phyloP scores from a whole-genome alignment of 2,797 vertebrate genomes.

The Tenualosa ilisha region DNA sequence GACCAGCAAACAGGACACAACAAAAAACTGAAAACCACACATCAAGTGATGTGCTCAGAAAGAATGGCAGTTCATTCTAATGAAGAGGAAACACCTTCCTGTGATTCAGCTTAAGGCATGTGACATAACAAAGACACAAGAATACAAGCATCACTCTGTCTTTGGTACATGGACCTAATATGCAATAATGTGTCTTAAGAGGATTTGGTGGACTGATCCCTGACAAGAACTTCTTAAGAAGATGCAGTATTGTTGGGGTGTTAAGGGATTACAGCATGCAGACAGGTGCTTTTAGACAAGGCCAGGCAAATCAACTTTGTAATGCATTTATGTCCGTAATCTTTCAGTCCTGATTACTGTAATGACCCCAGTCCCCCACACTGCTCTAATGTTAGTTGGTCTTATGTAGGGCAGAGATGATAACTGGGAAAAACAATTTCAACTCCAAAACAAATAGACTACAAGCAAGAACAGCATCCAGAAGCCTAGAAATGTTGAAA shows the following conservation, averaged over 20 bases:
- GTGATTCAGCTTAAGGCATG: not conserved
- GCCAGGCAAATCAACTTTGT: slow-evolving; percentile 23
- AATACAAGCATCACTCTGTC: not conserved
- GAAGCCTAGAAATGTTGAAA: not conserved
- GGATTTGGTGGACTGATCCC: slow-evolving; percentile 46
- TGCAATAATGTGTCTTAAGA: slow-evolving; percentile 41
- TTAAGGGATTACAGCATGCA: slow-evolving; percentile 34
- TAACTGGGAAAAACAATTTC: not conserved
- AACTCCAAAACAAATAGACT: not conserved
- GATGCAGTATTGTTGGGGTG: slow-evolving; percentile 28
- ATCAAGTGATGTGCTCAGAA: not conserved
- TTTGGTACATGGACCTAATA: slow-evolving; percentile 21
- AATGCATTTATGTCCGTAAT: slow-evolving; percentile 41
- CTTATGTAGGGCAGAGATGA: slow-evolving; percentile 29
- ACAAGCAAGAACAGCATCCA: not conserved
- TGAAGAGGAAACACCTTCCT: not conserved
- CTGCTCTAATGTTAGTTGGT: not conserved
- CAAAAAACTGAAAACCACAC: not conserved
- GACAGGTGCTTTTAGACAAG: slow-evolving; percentile 47
- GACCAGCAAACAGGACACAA: not conserved
- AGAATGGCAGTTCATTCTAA: not conserved
- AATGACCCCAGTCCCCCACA: slow-evolving; percentile 22
- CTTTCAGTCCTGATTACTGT: slow-evolving; percentile 33
- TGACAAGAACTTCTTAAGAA: slow-evolving; percentile 45
- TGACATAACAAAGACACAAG: not conserved